These are phyloP conservation scores for Notarius lentiginosus DNA, from an alignment of 2,113 vertebrate genomes.

Conservation along the genomic window DNA sequence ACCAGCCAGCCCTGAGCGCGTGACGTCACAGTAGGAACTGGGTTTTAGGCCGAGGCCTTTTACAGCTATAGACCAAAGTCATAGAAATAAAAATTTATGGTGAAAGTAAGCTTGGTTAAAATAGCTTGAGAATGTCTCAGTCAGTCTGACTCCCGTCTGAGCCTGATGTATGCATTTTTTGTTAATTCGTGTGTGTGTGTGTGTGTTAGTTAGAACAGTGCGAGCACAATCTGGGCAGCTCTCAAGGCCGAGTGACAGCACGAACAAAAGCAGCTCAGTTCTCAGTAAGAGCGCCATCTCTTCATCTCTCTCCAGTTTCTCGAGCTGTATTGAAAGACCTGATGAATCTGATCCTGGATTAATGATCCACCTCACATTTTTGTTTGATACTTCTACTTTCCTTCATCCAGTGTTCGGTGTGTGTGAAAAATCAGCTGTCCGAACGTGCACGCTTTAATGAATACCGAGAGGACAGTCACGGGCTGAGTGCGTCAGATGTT, in stretches of 20 bases:
- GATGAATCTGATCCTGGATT: not conserved
- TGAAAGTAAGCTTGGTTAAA: too few relatives aligned
- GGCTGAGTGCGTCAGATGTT: not conserved
- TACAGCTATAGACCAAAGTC: too few relatives aligned
- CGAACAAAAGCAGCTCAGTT: slow-evolving; percentile 38
- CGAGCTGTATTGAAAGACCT: not conserved
- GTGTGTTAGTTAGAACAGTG: not conserved
- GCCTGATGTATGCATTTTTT: slow-evolving; percentile 28
- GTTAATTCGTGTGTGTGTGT: slow-evolving; percentile 31
- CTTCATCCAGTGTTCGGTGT: not conserved
- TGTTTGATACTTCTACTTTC: not conserved
- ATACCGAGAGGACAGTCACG: not conserved
- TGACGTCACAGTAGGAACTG: too few relatives aligned
- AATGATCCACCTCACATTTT: not conserved
- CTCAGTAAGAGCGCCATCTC: not conserved
- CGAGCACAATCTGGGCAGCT: slow-evolving; percentile 21
- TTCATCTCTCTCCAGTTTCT: not conserved
- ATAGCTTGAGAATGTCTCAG: too few relatives aligned
- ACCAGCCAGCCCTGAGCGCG: too few relatives aligned
- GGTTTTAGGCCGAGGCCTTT: too few relatives aligned
- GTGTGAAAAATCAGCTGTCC: not conserved
- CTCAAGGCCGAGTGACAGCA: slow-evolving; percentile 37
- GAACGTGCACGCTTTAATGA: not conserved
- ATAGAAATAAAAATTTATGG: too few relatives aligned
- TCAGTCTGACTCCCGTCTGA: not conserved